Base-by-base conservation (phyloP, 2,113 vertebrate species). In the Rhagologus leucostigma region DNA sequence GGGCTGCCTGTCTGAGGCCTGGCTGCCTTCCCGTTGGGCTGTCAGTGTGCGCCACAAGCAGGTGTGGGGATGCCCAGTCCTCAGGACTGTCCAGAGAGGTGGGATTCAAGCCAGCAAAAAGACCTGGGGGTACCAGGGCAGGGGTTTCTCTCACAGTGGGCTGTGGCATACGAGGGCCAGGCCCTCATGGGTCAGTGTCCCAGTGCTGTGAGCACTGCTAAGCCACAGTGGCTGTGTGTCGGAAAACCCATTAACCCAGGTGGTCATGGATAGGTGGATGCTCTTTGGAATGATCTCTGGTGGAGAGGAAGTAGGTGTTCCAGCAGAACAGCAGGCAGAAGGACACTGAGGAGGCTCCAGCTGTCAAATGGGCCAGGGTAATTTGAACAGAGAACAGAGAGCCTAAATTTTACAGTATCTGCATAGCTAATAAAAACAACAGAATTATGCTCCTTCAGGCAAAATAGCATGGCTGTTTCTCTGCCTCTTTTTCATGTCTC, bases 401-500 rank as follows among this genome's bases (percentile, higher is more conserved):
- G n/a, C 24, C 35, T 60, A 74, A 78, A 57, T 67, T 74, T 90
- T 70, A 32, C 68, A 56, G 60, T 32, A 26, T 52, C 44, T 76
- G 46, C 69, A 67, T 83, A 70, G 64, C 50, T 91, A 80, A 91
- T 87, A 75, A 76, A 67, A 94, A 47, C 29, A 88, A 44, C 71
- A 80, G 81, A 84, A 71, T 79, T 39, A 44, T 69, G 23, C 62
- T 89, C 82, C 91, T 91, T 64, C 47, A 27, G 74, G 95, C 46
- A 83, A 90, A 77, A 84, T 13, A 73, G 5, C 49, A 44, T 44
- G 49, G n/a, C 44, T 91, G n/a, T 35, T 71, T 77, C 70, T 74
- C 46, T 69, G 68, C 37, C 73, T 85, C 73, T 85, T 91, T 78
- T 89, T 80, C 67, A 78, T 78, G 90, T 88, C 74, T 89, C 76